phyloP scores from a whole-genome alignment of 1,140 invertebrate species.

The Drosophila navojoa region DNA sequence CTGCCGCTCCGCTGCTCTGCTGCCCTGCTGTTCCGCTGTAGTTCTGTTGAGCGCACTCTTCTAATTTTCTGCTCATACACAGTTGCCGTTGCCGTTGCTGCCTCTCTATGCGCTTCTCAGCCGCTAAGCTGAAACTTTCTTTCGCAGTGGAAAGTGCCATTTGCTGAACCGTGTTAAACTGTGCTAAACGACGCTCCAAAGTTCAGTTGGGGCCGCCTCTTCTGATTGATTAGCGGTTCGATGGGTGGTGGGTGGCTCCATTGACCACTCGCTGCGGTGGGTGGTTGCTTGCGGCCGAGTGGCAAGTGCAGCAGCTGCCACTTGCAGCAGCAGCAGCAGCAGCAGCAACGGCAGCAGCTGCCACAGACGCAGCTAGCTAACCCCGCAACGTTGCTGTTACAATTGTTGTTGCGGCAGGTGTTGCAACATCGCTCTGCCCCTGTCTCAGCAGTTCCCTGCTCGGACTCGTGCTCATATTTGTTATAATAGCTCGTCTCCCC shows the following conservation, averaged over 20 bases:
- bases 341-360: not conserved
- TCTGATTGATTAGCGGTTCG: slow-evolving; percentile 45
- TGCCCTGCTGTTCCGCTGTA: not conserved
- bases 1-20: not conserved
- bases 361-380: not conserved
- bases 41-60: not conserved
- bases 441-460: not conserved
- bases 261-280: slow-evolving; percentile 7
- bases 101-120: slow-evolving; percentile 9
- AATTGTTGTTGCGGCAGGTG: slow-evolving; percentile 37
- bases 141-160: slow-evolving; percentile 43
- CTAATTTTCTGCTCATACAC: not conserved
- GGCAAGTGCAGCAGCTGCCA: slow-evolving; percentile 7
- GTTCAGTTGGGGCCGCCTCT: slow-evolving; percentile 20
- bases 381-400: slow-evolving; percentile 15
- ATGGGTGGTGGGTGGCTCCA: slow-evolving; percentile 23
- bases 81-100: not conserved
- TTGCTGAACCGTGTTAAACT: slow-evolving; percentile 50
- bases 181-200: slow-evolving; percentile 34
- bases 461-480: slow-evolving; percentile 40
- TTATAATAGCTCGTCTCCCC: slow-evolving; percentile 15
- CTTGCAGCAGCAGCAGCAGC: not conserved
- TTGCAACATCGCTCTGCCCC: slow-evolving; percentile 23
- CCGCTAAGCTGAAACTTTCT: slow-evolving; percentile 29
- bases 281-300: not conserved